phyloP scores from a whole-genome alignment of 2,888 invertebrate genomes.

The Fragum whitleyi region DNA sequence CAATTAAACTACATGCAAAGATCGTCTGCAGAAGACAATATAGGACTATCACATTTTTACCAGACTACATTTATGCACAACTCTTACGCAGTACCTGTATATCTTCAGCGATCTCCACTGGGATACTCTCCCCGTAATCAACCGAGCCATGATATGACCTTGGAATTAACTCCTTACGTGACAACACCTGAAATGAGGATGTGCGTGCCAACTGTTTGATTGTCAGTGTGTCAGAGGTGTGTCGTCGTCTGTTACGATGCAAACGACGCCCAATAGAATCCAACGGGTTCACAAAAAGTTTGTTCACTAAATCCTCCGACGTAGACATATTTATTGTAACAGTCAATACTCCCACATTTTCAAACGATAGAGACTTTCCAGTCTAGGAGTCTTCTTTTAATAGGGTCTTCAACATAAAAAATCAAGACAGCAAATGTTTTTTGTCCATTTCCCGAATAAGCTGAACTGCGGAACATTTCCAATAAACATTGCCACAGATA shows the following conservation, averaged over 20 bases:
- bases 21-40: too few relatives aligned
- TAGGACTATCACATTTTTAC: too few relatives aligned
- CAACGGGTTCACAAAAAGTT: constrained; percentile 58
- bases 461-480: not conserved
- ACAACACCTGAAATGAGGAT: constrained; percentile 21
- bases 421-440: not conserved
- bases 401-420: not conserved
- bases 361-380: not conserved
- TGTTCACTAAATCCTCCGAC: constrained; percentile 62
- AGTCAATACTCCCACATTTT: constrained; percentile 1
- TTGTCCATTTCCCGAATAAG: not conserved
- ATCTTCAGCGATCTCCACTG: constrained; percentile 17
- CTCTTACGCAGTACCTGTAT: not conserved
- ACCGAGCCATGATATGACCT: constrained; percentile 37
- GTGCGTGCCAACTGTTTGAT: constrained; percentile 42
- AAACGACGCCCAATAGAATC: constrained; percentile 55
- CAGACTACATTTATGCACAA: too few relatives aligned
- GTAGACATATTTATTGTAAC: constrained; percentile 54
- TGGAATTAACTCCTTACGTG: not conserved
- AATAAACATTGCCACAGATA: not conserved
- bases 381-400: not conserved
- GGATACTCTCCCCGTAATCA: constrained; percentile 29
- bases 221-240: constrained; percentile 36
- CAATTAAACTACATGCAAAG: too few relatives aligned
- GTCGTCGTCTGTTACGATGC: constrained; percentile 41